phyloP scores from a whole-genome alignment of 2,797 vertebrate species.

The Mallotus villosus region DNA sequence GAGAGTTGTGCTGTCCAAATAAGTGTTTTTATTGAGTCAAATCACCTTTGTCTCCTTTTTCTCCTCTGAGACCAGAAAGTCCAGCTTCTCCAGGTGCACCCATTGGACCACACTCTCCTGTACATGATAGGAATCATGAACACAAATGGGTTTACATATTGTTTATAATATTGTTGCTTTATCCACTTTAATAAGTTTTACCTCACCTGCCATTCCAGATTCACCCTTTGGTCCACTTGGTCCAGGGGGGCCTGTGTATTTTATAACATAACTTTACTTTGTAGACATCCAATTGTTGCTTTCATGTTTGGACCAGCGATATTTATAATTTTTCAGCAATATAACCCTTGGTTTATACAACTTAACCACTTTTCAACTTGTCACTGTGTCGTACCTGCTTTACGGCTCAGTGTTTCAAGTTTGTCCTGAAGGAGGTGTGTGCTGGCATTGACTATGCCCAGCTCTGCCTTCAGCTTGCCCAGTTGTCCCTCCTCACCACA shows the following conservation, averaged over 20 bases:
- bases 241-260: not conserved
- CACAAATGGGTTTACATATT: not conserved
- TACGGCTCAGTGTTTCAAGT: constrained; percentile 58
- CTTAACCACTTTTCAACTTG: not conserved
- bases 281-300: not conserved
- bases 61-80: constrained; percentile 13
- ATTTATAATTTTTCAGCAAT: too few species aligned
- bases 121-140: not conserved
- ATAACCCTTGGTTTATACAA: not conserved
- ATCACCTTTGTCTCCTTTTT: constrained; percentile 55
- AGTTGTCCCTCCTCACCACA: constrained; percentile 51
- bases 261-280: not conserved
- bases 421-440: constrained; percentile 38
- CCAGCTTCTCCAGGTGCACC: constrained; percentile 35
- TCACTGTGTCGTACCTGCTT: constrained; percentile 62
- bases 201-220: not conserved
- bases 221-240: not conserved
- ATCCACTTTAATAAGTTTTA: not conserved
- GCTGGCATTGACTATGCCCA: constrained; percentile 55
- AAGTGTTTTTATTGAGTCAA: not conserved
- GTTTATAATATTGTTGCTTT: not conserved
- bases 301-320: too few species aligned
- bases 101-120: constrained; percentile 21
- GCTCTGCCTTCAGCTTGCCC: constrained; percentile 25
- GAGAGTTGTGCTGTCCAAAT: not conserved